Evolutionary conservation across 1,140 invertebrate genomes (phyloP), one percentile per base, ranked within the genome.

Genomic region (Bombus huntii): DNA sequence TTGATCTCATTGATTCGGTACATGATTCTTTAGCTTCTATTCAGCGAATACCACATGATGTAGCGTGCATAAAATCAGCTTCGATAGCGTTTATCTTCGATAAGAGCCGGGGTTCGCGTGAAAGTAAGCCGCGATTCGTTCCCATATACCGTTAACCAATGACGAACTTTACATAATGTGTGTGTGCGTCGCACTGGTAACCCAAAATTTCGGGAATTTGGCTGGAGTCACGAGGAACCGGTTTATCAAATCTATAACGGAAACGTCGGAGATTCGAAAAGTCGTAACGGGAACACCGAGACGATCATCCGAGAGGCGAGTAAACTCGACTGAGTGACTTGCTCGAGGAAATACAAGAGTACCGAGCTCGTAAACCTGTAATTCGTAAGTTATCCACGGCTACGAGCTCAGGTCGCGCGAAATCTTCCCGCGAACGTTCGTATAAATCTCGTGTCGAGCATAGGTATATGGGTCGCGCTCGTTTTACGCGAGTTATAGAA

Each of bases 201-300:
- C 81, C 80, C 72, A 81, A 90, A 90, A 89, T 90, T 90, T 90
- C 53, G 79, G 68, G 86, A 90, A 90, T 90, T 70, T 85, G 42
- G 53, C 47, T 15, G 42, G 31, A n/a, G 10, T 13, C n/a, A 15
- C 8, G 37, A 5, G 59, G 73, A 90, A 90, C 88, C 88, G 89
- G 89, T 90, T 85, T 66, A 39, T 37, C 86, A 87, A 71, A 90
- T 85, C 77, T 89, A 72, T 90, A 89, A 85, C 89, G 81, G 86
- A 88, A 76, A 90, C 57, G 42, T 22, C 53, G 73, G 66, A 68
- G 71, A 87, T 82, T 85, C 74, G 73, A 79, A 85, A 88, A 83
- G 71, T 80, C 57, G 31, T 90, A 90, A 90, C 89, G 89, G 82
- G 88, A 90, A 82, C 83, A 53, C 6, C 65, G 6, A 9, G 13